Percentiles rank a stretch among this genome's conserved stretches.
Evolutionary conservation across 1,140 invertebrate species (phyloP).

Genomic region (Drosophila tani): DNA sequence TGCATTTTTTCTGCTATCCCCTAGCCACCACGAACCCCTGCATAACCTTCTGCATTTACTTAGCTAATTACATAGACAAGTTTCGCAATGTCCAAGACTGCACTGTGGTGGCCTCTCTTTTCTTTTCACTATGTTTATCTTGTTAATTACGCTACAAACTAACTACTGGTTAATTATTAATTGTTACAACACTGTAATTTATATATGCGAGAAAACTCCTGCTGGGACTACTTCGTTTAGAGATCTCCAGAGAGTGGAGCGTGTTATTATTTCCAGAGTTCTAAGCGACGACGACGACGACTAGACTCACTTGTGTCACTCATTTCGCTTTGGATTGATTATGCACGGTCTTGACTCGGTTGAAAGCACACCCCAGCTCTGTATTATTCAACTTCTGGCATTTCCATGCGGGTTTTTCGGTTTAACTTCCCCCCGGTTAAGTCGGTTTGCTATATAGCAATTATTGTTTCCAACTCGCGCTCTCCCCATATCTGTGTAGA

Average conservation of each 20-base stretch:
- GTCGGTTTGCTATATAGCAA: slow-evolving; percentile 35
- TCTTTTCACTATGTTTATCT: slow-evolving; percentile 54
- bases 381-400: slow-evolving; percentile 40
- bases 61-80: slow-evolving; percentile 38
- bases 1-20: slow-evolving; percentile 14
- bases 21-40: background rate
- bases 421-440: slow-evolving; percentile 37
- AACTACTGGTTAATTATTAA: slow-evolving; percentile 77
- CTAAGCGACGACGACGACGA: slow-evolving; percentile 10
- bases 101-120: background rate
- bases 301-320: slow-evolving; percentile 55
- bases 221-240: slow-evolving; percentile 14
- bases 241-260: slow-evolving; percentile 19
- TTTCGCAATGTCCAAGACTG: slow-evolving; percentile 17
- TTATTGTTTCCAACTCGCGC: slow-evolving; percentile 39
- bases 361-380: slow-evolving; percentile 44
- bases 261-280: slow-evolving; percentile 45
- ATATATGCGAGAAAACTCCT: slow-evolving; percentile 14
- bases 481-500: slow-evolving; percentile 23
- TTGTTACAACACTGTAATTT: slow-evolving; percentile 68
- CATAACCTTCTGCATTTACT: slow-evolving; percentile 31
- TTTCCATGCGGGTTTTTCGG: slow-evolving; percentile 71
- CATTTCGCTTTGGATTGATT: slow-evolving; percentile 56
- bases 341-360: slow-evolving; percentile 69
- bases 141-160: slow-evolving; percentile 71